A percentile compares a stretch with the other conserved stretches of the same genome.
Evolutionary conservation across 2,797 vertebrate species (phyloP).

Genomic region (Sus cebifrons): DNA sequence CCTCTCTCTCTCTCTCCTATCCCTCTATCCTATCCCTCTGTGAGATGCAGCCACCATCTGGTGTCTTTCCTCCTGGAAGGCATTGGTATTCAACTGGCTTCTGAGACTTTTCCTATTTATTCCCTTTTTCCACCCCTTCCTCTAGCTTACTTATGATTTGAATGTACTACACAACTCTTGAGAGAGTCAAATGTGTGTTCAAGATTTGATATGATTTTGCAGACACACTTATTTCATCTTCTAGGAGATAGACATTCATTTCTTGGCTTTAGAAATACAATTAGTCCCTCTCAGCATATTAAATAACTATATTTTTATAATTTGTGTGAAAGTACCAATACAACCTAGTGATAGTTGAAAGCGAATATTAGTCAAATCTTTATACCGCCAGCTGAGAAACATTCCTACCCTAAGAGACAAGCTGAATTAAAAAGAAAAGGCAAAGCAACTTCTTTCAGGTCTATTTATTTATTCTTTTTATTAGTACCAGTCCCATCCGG

Average conservation of each 20-base stretch:
- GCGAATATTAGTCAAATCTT: neutral
- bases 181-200: neutral
- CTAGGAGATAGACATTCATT: neutral
- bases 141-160: neutral
- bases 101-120: neutral
- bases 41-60: too few relatives aligned
- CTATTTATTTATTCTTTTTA: neutral
- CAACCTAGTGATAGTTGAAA: neutral
- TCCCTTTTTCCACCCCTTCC: fast-evolving
- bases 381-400: too few relatives aligned
- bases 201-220: neutral
- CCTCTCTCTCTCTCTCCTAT: too few relatives aligned
- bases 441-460: neutral
- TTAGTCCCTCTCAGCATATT: neutral
- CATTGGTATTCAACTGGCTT: neutral
- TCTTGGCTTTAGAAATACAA: neutral
- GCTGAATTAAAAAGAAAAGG: neutral
- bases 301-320: neutral
- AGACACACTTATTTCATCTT: neutral
- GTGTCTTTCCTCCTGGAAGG: neutral
- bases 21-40: too few relatives aligned
- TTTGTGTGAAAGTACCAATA: neutral
- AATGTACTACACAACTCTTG: neutral
- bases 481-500: neutral
- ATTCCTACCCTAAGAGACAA: neutral